phyloP scores from a whole-genome alignment of 2,888 invertebrate species.

The Stratiomys singularior region DNA sequence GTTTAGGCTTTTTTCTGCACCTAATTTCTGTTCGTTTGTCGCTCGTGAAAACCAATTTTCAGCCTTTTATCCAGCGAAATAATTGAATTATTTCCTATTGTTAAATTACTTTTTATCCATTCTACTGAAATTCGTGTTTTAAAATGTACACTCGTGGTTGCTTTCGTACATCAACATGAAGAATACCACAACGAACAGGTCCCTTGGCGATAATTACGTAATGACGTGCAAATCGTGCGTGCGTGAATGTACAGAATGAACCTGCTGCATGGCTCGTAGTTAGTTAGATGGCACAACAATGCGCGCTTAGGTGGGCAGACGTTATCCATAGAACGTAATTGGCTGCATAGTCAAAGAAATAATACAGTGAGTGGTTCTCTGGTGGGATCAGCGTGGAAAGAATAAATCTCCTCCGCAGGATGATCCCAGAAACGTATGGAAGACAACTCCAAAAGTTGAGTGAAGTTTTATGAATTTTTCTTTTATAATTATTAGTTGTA shows the following conservation, averaged over 20 bases:
- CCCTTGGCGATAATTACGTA: slow-evolving; percentile 50
- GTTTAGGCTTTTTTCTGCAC: background rate
- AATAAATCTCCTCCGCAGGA: background rate
- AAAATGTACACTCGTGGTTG: slow-evolving; percentile 41
- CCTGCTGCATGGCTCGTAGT: background rate
- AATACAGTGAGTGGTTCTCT: background rate
- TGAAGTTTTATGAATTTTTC: too few relatives aligned
- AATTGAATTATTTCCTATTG: slow-evolving; percentile 52
- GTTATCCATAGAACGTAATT: background rate
- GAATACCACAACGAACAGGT: slow-evolving; percentile 26
- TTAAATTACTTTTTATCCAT: slow-evolving; percentile 35
- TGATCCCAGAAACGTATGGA: too few relatives aligned
- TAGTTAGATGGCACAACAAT: background rate
- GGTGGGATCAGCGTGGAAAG: background rate
- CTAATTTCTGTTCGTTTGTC: slow-evolving; percentile 2
- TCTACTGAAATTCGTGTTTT: background rate
- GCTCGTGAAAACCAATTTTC: slow-evolving; percentile 39
- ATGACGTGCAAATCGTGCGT: slow-evolving; percentile 28
- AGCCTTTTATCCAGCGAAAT: slow-evolving; percentile 43
- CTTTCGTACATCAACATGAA: slow-evolving; percentile 37
- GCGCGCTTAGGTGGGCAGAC: background rate
- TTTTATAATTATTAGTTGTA: too few relatives aligned
- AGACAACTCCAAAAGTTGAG: too few relatives aligned
- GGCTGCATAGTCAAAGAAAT: background rate
- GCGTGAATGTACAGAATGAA: slow-evolving; percentile 4